A percentile compares a stretch with the other conserved stretches of the same genome.
Conservation (phyloP, 1,140 invertebrate genomes). For the Listronotus bonariensis region DNA sequence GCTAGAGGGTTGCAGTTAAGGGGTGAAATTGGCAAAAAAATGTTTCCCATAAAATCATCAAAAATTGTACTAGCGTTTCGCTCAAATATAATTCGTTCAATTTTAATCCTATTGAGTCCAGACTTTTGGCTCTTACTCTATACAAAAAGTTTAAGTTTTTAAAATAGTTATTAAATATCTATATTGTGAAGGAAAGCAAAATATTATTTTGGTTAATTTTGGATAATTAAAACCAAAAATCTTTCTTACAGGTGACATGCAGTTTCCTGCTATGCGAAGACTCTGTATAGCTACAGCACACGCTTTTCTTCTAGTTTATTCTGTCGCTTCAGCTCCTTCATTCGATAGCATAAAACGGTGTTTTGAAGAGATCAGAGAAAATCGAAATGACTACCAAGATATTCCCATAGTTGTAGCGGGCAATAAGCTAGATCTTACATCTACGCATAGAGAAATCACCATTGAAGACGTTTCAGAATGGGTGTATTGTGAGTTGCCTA, state of each 20-base stretch:
- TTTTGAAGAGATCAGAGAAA: constrained; percentile 83
- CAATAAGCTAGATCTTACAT: constrained; percentile 78
- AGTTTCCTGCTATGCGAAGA: constrained; percentile 86
- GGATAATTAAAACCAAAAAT: background rate
- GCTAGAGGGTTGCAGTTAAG: no score
- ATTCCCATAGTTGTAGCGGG: constrained; percentile 86
- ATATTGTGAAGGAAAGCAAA: background rate
- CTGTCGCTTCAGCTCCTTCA: constrained; percentile 76
- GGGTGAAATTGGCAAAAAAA: no score
- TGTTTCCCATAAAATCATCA: no score
- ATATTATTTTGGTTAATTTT: background rate
- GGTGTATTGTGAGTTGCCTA: constrained; percentile 76
- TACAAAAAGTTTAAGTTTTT: background rate
- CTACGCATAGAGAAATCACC: constrained; percentile 67
- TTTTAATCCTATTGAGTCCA: no score
- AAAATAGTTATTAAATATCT: background rate
- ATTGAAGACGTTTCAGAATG: constrained; percentile 81
- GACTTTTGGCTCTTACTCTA: no score
- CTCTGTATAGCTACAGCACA: constrained; percentile 87
- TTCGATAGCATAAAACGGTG: constrained; percentile 79
- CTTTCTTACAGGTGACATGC: constrained; percentile 67
- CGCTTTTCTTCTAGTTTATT: constrained; percentile 88
- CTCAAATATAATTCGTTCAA: no score
- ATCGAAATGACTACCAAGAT: constrained; percentile 76
- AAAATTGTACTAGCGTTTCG: no score